These are phyloP conservation scores for Percopsis omiscomaycus DNA, from an alignment of 2,797 vertebrate genomes.

Conservation along the genomic window DNA sequence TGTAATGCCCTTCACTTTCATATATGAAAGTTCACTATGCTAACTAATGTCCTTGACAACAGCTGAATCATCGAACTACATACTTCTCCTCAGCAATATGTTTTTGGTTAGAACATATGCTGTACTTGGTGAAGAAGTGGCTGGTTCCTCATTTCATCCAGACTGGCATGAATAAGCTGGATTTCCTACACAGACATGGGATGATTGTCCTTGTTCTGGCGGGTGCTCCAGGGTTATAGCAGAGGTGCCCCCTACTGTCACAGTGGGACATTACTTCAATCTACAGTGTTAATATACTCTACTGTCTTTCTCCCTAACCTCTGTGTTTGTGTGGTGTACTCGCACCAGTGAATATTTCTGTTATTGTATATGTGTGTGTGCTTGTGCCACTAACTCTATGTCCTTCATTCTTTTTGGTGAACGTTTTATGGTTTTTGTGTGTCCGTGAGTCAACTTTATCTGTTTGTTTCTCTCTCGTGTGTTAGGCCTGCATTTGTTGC, in stretches of 20 bases:
- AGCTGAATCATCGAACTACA: no score
- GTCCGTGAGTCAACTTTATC: constrained; percentile 25
- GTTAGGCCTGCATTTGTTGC: constrained; percentile 24
- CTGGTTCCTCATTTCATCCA: background rate
- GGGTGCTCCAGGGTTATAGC: constrained; percentile 62
- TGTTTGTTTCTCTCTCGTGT: constrained; percentile 31
- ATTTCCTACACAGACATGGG: background rate
- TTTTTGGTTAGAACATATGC: background rate
- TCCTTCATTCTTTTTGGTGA: constrained; percentile 34
- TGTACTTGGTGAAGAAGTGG: background rate
- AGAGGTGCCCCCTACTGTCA: constrained; percentile 51
- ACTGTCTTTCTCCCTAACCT: constrained; percentile 31
- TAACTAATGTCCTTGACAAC: no score
- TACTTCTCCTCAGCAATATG: no score
- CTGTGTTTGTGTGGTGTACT: constrained; percentile 23
- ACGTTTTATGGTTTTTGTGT: constrained; percentile 10
- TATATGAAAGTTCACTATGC: no score
- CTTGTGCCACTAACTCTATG: constrained; percentile 25
- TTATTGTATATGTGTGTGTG: constrained; percentile 30
- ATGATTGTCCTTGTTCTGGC: constrained; percentile 3
- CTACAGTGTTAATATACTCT: constrained; percentile 43
- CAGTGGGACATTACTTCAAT: constrained; percentile 28
- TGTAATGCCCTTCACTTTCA: background rate
- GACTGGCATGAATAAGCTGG: constrained; percentile 4
- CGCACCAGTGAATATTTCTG: constrained; percentile 21